Percentiles rank a stretch among this genome's conserved stretches.
Evolutionary conservation across 2,888 invertebrate species (phyloP).

Genomic region (Leptinotarsa tumamoca): DNA sequence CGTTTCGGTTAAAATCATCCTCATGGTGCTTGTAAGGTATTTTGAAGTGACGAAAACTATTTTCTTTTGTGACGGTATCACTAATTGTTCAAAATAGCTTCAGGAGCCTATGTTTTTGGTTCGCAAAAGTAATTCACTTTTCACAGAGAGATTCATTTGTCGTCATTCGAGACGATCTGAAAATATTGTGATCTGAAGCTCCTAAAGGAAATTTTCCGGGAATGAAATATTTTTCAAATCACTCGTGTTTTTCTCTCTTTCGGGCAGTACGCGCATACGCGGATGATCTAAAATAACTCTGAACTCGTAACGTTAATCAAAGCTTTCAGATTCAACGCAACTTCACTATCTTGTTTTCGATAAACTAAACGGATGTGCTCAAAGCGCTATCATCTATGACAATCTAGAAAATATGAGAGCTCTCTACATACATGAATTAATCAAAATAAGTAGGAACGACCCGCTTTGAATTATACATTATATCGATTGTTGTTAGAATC

Average conservation of each 20-base stretch:
- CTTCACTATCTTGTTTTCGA: constrained; percentile 5
- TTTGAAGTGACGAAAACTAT: no score
- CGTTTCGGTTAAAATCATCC: no score
- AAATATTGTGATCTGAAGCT: no score
- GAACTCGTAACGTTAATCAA: not conserved
- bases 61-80: no score
- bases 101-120: no score
- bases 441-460: constrained; percentile 20
- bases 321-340: constrained; percentile 5
- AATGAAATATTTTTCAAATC: not conserved
- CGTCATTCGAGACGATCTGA: no score
- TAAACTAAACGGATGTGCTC: constrained; percentile 28
- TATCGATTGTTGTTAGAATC: constrained; percentile 38
- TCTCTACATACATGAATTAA: constrained; percentile 18
- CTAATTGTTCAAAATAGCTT: no score
- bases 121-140: no score
- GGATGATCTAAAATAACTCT: not conserved
- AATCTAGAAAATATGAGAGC: constrained; percentile 26
- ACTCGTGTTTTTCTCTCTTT: not conserved
- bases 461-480: constrained; percentile 40
- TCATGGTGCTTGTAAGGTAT: no score
- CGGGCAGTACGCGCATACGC: not conserved
- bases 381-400: constrained; percentile 32
- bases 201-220: not conserved
- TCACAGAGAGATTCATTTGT: no score